Conservation (phyloP, 2,113 vertebrate species). For the Ramphastos sulfuratus region DNA sequence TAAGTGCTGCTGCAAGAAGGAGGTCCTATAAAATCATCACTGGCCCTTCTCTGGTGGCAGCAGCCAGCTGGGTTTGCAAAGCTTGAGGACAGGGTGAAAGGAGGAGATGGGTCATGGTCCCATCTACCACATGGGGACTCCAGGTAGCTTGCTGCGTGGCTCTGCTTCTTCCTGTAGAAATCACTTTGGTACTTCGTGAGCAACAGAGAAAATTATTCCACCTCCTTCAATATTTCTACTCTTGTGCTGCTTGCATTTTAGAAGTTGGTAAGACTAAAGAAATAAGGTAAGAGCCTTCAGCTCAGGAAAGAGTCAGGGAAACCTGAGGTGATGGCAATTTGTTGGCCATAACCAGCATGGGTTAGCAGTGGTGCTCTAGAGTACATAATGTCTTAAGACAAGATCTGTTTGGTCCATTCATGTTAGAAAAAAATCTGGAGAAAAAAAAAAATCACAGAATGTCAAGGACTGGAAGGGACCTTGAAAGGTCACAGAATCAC, state of each 20-base stretch:
- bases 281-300: background rate
- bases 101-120: background rate
- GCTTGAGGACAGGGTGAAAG: background rate
- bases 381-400: background rate
- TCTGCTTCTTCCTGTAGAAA: background rate
- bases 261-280: background rate
- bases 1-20: too few relatives aligned
- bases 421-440: background rate
- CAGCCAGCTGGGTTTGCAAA: too few relatives aligned
- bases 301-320: background rate
- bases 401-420: background rate
- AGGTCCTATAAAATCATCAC: too few relatives aligned
- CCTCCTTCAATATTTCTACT: background rate
- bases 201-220: background rate
- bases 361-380: background rate
- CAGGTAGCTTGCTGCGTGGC: background rate
- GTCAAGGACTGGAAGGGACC: too few relatives aligned
- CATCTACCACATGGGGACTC: background rate
- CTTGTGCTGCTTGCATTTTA: background rate
- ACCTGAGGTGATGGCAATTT: background rate
- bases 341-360: background rate
- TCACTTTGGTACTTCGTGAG: background rate
- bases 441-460: too few relatives aligned
- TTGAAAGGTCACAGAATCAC: too few relatives aligned
- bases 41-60: too few relatives aligned